Percentiles rank a stretch among this genome's conserved stretches.
Conservation (phyloP, 2,888 invertebrate species). For the Napeogenes inachia region DNA sequence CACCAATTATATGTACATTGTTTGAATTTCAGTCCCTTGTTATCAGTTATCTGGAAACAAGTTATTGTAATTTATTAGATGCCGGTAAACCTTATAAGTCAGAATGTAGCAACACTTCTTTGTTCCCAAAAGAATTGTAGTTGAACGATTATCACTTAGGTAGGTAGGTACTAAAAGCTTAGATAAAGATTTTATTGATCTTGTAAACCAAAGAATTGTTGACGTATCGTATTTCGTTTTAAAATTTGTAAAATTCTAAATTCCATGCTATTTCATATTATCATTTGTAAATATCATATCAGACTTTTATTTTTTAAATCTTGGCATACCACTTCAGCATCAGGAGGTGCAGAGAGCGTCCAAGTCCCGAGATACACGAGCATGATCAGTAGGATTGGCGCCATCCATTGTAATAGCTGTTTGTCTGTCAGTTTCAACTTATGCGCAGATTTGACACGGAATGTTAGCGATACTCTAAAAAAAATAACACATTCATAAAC, state of each 20-base stretch:
- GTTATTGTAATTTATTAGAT: no score
- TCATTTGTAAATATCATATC: neutral
- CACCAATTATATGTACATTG: conserved; percentile 96
- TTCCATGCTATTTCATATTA: neutral
- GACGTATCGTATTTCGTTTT: neutral
- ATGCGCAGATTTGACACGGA: conserved; percentile 94
- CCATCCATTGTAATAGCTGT: conserved; percentile 94
- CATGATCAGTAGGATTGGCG: conserved; percentile 93
- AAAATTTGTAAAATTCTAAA: neutral
- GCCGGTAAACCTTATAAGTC: no score
- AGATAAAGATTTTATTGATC: no score
- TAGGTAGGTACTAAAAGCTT: no score
- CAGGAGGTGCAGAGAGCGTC: conserved; percentile 92
- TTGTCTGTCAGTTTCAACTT: conserved; percentile 95
- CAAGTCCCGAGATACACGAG: conserved; percentile 92
- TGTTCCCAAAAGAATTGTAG: no score
- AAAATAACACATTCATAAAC: neutral
- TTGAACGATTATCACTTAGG: no score
- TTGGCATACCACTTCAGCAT: conserved; percentile 82
- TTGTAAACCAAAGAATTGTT: no score
- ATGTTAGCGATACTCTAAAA: conserved; percentile 90
- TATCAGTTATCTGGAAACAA: conserved; percentile 81
- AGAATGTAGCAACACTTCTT: no score
- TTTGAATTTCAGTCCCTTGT: conserved; percentile 87
- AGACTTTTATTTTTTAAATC: neutral